Base-by-base conservation (phyloP, 2,113 vertebrate species). In the Origma solitaria region DNA sequence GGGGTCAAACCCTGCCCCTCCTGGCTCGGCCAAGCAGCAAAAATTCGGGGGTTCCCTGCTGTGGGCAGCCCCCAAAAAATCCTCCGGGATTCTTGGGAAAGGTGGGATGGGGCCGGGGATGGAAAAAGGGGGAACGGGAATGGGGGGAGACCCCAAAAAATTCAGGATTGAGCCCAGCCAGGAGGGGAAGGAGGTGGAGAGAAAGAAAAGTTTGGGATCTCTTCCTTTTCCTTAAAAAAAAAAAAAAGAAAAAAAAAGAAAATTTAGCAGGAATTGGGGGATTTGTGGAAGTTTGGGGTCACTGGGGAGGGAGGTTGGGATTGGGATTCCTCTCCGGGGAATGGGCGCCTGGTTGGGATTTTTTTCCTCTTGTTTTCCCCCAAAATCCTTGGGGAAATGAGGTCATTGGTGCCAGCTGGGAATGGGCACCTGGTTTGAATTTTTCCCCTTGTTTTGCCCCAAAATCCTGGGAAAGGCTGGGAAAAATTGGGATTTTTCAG, bases 111-210 rank as follows among this genome's bases (percentile, higher is more conserved):
- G n/a, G 54, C 19, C 30, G 61, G 27, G 24, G 57, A 8, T 8
- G 42, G 9, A 23, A 28, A 62, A 4, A 5, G 2, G 24, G 33
- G 60, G 12, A 21, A 37, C 40, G 20, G 31, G 6, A 24, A 17
- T 0, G 5, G 0, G 2, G 24, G 37, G 81, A 38, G 45, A 71
- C 4, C 8, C n/a, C 9, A 1, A 20, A 10, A 2, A 20, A 21
- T 40, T 33, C 9, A 18, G 37, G 28, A 35, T 4, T 2, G 13
- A 60, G 54, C 18, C 1, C 15, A 10, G 5, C 3, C 7, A 11
- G 44, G 80, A 30, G 56, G 10, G 44, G 33, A 31, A 47, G 11
- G 10, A 37, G 27, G 27, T 0, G 5, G 27, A 27, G 14, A 2
- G 20, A 45, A 49, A 38, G 10, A 21, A 12, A 51, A 86, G 31